Conservation (phyloP, 2,797 vertebrate species). For the Loris lydekkerianus region DNA sequence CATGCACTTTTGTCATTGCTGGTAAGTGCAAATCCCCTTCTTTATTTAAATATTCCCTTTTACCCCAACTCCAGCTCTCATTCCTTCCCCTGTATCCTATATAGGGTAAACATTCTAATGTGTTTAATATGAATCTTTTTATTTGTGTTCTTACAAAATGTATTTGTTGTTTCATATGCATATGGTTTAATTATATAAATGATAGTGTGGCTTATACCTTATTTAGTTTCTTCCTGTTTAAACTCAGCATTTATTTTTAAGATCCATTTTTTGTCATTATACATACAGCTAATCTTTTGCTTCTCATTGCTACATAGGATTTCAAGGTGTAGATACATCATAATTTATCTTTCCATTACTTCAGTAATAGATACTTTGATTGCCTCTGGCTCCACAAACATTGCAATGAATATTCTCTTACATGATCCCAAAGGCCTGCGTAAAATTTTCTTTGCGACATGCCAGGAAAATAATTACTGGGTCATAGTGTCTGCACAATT, state of each 20-base stretch:
- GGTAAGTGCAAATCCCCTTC: neutral
- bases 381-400: neutral
- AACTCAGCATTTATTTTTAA: slow-evolving; percentile 15
- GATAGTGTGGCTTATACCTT: neutral
- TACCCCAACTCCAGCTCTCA: neutral
- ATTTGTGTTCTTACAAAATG: neutral
- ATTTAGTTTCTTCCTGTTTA: neutral
- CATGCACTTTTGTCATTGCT: neutral
- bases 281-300: neutral
- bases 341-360: neutral
- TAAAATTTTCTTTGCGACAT: neutral
- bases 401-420: neutral
- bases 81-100: neutral
- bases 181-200: neutral
- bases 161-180: neutral
- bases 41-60: slow-evolving; percentile 21
- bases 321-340: neutral
- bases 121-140: neutral
- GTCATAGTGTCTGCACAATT: neutral
- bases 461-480: neutral
- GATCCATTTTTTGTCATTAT: neutral
- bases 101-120: neutral
- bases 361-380: neutral
- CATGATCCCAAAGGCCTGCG: neutral
- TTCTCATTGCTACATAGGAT: neutral